Base-by-base conservation (phyloP, 2,113 vertebrate species). In the Osmerus mordax region DNA sequence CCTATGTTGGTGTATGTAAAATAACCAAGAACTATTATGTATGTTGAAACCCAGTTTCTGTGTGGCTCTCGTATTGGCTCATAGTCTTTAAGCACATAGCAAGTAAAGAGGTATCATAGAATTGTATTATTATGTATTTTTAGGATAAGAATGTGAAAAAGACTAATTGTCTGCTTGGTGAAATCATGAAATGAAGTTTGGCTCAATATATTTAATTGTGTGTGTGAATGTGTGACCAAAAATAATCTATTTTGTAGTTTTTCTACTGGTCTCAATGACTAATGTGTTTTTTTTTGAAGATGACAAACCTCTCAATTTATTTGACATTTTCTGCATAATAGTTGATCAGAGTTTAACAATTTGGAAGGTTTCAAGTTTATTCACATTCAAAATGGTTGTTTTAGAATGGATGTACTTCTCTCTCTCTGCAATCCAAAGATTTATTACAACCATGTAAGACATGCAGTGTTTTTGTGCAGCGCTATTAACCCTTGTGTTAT, bases 351-450 rank as follows among this genome's bases (percentile, higher is more conserved):
- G 5, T 91, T 94, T 93, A 90, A 94, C 94, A 93, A 93, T 64
- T 36, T 15, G 60, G 60, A 29, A n/a, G 65, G n/a, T 23, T 29
- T 72, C 29, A 51, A 63, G 54, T 54, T 55, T 67, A 56, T 69
- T 67, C 52, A 74, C 64, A 74, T 67, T 70, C 65, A 63, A 59
- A 60, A 51, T 41, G 74, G 75, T 72, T 86, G 84, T 89, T 88
- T 89, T 83, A 88, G 87, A 64, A 18, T 84, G 36, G 56, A 47
- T 67, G 19, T 89, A 87, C 87, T 87, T 86, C 89, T 90, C 93
- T 91, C 92, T 91, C 92, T 87, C 21, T 73, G 58, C 76, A 94
- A 92, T 93, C 94, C 93, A 96, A 94, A 95, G 93, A 95, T 82
- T 91, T 93, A 92, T 1, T 29, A 54, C 25, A 32, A 90, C 92